Evolutionary conservation across 2,797 vertebrate genomes (phyloP).

Genomic region (Aeoliscus strigatus): DNA sequence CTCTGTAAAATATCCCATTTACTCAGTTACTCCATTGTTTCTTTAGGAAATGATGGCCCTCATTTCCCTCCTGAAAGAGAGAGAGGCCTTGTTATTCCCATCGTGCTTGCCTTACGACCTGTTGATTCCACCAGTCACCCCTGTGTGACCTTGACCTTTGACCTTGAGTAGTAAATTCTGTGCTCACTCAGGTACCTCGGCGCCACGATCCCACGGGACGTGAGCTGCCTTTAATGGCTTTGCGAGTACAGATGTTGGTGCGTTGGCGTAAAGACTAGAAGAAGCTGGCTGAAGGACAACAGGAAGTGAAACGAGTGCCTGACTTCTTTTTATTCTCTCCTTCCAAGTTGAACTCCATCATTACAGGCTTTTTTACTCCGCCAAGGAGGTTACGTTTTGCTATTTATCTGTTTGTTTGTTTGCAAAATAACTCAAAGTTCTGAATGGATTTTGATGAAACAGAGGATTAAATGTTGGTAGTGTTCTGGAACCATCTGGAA

Average conservation of each 20-base stretch:
- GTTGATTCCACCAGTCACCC: slow-evolving; percentile 49
- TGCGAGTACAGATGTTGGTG: slow-evolving; percentile 22
- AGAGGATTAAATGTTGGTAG: too few species aligned
- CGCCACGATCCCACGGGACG: slow-evolving; percentile 39
- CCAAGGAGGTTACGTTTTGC: too few species aligned
- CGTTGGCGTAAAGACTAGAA: slow-evolving; percentile 35
- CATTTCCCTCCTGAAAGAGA: slow-evolving; percentile 23
- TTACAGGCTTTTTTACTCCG: too few species aligned
- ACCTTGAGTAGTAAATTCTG: slow-evolving; percentile 56
- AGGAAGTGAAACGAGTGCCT: too few species aligned
- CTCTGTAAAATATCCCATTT: slow-evolving; percentile 57
- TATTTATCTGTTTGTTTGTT: too few species aligned
- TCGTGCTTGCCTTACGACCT: slow-evolving; percentile 32
- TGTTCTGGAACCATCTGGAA: too few species aligned
- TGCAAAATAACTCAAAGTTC: too few species aligned
- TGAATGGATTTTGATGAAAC: too few species aligned
- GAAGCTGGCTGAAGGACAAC: too few species aligned
- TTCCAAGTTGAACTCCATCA: too few species aligned
- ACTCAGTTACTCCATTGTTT: slow-evolving; percentile 48
- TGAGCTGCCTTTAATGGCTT: slow-evolving; percentile 49
- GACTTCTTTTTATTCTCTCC: too few species aligned
- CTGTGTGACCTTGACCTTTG: slow-evolving; percentile 52
- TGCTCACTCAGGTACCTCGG: slow-evolving; percentile 52
- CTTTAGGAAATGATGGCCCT: slow-evolving; percentile 46
- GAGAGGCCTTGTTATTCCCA: slow-evolving; percentile 34